Percentiles rank a stretch among this genome's conserved stretches.
Evolutionary conservation across 2,113 vertebrate species (phyloP).

Genomic region (Phrynocephalus versicolor): DNA sequence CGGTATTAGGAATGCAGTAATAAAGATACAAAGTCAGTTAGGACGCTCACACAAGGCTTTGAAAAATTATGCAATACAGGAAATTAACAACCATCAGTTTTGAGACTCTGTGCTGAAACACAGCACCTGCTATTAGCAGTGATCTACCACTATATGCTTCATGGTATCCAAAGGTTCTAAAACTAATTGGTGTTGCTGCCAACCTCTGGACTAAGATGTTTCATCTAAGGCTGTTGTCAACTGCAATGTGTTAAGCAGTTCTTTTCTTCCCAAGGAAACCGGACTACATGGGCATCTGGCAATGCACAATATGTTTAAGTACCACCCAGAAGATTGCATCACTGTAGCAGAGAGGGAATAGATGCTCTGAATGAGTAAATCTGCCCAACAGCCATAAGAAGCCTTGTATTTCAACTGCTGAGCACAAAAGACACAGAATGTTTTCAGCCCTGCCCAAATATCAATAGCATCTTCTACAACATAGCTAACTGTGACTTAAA

Average conservation of each 20-base stretch:
- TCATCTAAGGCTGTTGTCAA: not conserved
- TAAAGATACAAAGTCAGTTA: not conserved
- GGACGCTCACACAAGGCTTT: not conserved
- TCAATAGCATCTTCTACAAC: not conserved
- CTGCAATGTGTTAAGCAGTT: not conserved
- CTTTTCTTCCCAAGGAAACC: too few relatives aligned
- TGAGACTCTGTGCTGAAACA: not conserved
- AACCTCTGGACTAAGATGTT: not conserved
- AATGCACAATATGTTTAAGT: not conserved
- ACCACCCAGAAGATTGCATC: too few relatives aligned
- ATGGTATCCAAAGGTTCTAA: not conserved
- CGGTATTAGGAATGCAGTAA: not conserved
- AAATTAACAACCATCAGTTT: not conserved
- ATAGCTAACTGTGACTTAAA: not conserved
- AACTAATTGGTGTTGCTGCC: not conserved
- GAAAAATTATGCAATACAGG: not conserved
- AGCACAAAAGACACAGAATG: not conserved
- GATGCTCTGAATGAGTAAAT: not conserved
- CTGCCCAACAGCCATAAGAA: not conserved
- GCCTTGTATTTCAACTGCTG: not conserved
- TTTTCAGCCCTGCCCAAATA: not conserved
- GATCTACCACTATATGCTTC: not conserved
- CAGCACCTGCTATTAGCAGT: not conserved
- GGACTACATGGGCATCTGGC: not conserved
- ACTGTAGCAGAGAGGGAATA: not conserved